phyloP scores from a whole-genome alignment of 2,113 vertebrate genomes.

The Hepsetus odoe region DNA sequence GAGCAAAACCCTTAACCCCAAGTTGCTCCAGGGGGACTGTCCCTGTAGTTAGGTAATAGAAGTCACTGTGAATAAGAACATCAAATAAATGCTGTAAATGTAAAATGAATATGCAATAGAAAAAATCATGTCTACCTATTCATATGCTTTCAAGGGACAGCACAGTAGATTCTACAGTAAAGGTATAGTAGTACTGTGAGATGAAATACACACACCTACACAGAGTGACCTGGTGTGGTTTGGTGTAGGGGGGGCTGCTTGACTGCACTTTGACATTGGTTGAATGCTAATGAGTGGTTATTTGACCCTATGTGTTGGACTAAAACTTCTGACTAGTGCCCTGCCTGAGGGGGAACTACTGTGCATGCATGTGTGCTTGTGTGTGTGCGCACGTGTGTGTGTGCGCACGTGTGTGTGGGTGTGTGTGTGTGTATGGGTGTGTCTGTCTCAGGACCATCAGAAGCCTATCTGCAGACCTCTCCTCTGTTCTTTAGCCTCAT shows the following conservation, averaged over 20 bases:
- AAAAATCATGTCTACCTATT: not conserved
- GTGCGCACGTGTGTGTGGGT: no score
- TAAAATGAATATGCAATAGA: not conserved
- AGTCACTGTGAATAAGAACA: no score
- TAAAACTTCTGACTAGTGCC: not conserved
- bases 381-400: not conserved
- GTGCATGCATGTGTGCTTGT: not conserved
- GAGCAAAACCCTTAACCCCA: no score
- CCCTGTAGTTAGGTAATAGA: no score
- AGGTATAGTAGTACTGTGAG: not conserved
- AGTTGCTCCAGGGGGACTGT: no score
- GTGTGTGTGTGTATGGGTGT: constrained; percentile 2
- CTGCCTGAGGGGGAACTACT: not conserved
- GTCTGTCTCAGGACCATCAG: not conserved
- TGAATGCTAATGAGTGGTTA: not conserved
- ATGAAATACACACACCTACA: not conserved
- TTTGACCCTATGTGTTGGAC: constrained; percentile 18
- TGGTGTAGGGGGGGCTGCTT: not conserved
- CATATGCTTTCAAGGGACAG: not conserved
- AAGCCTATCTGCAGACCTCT: not conserved
- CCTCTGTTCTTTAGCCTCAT: not conserved
- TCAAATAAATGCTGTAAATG: no score
- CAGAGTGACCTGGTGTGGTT: not conserved
- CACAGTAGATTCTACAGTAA: not conserved
- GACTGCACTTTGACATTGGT: not conserved